Evolutionary conservation across 2,888 invertebrate species (phyloP).

Genomic region (Pollenia labialis): DNA sequence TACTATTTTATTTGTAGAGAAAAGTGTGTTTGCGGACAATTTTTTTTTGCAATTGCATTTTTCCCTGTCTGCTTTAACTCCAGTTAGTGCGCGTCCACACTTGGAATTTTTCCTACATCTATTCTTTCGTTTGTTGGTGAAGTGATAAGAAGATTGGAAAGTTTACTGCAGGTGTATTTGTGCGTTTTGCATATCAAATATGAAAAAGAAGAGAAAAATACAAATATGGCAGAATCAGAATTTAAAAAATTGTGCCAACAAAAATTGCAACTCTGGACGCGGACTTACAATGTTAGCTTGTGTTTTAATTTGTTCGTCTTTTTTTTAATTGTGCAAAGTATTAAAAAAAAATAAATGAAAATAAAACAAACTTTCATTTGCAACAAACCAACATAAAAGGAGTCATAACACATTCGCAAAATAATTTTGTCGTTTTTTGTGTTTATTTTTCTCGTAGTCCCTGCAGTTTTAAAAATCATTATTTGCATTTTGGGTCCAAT

Average conservation of each 20-base stretch:
- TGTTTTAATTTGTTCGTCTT: not conserved
- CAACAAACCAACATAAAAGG: slow-evolving; percentile 23
- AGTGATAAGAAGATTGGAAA: too few species aligned
- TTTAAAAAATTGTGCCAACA: too few species aligned
- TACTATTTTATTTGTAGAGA: slow-evolving; percentile 40
- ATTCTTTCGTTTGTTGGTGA: too few species aligned
- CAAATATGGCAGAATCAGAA: too few species aligned
- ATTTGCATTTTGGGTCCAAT: slow-evolving; percentile 71
- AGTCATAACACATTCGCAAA: slow-evolving; percentile 35
- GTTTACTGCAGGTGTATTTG: too few species aligned
- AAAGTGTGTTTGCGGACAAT: slow-evolving; percentile 56
- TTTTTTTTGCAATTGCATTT: slow-evolving; percentile 70
- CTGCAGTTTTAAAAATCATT: slow-evolving; percentile 65
- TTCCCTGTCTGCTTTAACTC: slow-evolving; percentile 40
- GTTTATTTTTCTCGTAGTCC: slow-evolving; percentile 16
- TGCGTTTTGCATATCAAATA: too few species aligned
- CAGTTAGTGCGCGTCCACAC: not conserved
- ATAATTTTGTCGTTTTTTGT: slow-evolving; percentile 12
- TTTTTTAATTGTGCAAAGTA: not conserved
- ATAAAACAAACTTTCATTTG: slow-evolving; percentile 49
- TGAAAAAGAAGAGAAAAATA: too few species aligned
- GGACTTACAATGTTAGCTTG: slow-evolving; percentile 22
- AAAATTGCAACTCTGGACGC: too few species aligned
- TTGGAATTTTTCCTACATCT: too few species aligned
- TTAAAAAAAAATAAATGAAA: not conserved